Evolutionary conservation across 2,888 invertebrate genomes (phyloP), one percentile per base, ranked within the genome.

Genomic region (Leucophenga montana): DNA sequence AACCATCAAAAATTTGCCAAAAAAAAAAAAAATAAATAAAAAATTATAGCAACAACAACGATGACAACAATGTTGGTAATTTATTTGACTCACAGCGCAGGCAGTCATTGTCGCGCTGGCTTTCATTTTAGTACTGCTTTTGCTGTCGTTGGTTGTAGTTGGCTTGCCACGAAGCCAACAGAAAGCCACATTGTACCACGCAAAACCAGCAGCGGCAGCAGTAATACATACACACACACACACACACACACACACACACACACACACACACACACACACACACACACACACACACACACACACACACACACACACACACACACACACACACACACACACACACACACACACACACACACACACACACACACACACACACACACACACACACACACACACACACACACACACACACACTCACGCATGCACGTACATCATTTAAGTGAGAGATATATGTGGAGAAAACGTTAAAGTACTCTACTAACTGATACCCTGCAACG

Each of bases 1-100:
- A 83, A 83, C 84, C 85, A 83, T 85, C 83, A 83, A 82, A 85
- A 83, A 83, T 85, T 83, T 85, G 79, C 84, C 83, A 83, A 83
- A 81, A 81, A 31, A 59, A n/a, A 56, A 56, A 54, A 39, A 66
- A 33, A 39, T 5, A 22, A 57, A 20, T 3, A 62, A 39, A 39
- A 39, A 33, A 33, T 33, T 5, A 53, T 53, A 62, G 61, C 57
- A 50, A 57, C 50, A 50, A 20, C 61, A 62, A 18, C 39, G 39
- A 39, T 39, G 39, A 39, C 71, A 71, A 84, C 82, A 83, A 79
- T 80, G 83, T 75, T 68, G 78, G 77, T 84, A 84, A 83, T 83
- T 83, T 83, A 84, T 84, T 84, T 84, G 83, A 78, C 80, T 84
- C 83, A 33, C 27, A 31, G 66, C 66, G 18, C 39, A 39, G 39